phyloP scores from a whole-genome alignment of 2,888 invertebrate genomes.

The Rhogogaster chlorosoma region DNA sequence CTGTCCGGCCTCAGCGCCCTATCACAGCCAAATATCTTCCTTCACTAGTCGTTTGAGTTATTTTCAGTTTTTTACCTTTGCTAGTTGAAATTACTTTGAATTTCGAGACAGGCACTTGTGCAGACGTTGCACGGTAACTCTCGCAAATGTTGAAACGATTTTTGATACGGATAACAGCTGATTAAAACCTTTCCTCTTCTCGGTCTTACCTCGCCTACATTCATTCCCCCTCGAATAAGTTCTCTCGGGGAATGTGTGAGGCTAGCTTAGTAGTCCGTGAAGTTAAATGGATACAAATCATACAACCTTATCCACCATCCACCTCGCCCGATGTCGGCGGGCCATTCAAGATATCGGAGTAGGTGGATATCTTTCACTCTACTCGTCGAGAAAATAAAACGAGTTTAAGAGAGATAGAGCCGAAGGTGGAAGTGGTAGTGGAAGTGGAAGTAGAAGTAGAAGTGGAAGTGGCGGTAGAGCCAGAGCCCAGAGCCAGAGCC shows the following conservation, averaged over 20 bases:
- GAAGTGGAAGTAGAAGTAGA: conserved; percentile 44
- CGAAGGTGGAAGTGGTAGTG: conserved; percentile 51
- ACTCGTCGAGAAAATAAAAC: conserved; percentile 67
- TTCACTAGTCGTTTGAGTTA: not conserved
- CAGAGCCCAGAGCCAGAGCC: conserved; percentile 22
- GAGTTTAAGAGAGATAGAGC: conserved; percentile 59
- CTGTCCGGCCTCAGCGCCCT: conserved; percentile 20
- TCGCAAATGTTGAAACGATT: not conserved
- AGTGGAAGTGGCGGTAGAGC: conserved; percentile 16
- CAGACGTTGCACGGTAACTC: not conserved
- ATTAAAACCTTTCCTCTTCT: not conserved
- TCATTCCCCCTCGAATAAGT: not conserved
- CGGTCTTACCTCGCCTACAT: not conserved
- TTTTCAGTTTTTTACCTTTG: not conserved
- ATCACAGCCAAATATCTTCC: conserved; percentile 33
- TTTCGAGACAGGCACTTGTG: not conserved
- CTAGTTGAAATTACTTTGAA: not conserved
- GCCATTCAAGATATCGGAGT: conserved; percentile 35
- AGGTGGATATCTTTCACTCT: conserved; percentile 62
- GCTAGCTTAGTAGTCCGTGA: not conserved
- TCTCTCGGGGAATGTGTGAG: not conserved
- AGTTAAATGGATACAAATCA: conserved; percentile 40
- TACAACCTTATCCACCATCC: not conserved
- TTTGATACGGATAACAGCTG: not conserved
- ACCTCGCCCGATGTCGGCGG: conserved; percentile 9